Conservation (phyloP, 2,888 invertebrate species). For the Parnassius apollo region DNA sequence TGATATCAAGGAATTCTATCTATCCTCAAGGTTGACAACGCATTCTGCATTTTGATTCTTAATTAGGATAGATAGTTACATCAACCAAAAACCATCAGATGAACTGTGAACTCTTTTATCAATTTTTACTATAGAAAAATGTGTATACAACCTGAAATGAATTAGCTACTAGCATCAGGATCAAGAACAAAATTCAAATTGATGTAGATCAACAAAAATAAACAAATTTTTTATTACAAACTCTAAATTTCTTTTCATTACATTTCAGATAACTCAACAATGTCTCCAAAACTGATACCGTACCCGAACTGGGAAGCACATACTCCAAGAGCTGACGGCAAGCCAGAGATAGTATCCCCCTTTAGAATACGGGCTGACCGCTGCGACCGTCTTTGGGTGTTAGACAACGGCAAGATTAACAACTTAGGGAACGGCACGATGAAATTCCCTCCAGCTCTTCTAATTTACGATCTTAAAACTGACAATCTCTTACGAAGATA, state of each 20-base stretch:
- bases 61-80: too few relatives aligned
- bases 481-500: constrained; percentile 86
- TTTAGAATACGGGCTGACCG: constrained; percentile 87
- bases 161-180: too few relatives aligned
- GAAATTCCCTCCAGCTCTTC: constrained; percentile 82
- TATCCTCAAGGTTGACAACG: too few relatives aligned
- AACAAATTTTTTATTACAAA: too few relatives aligned
- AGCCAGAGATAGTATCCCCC: constrained; percentile 86
- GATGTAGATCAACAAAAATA: too few relatives aligned
- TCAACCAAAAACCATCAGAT: too few relatives aligned
- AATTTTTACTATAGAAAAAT: too few relatives aligned
- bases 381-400: constrained; percentile 89
- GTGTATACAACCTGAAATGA: too few relatives aligned
- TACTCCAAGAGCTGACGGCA: constrained; percentile 71
- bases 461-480: constrained; percentile 87
- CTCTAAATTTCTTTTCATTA: neutral
- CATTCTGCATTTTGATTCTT: too few relatives aligned
- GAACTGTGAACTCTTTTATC: too few relatives aligned
- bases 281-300: constrained; percentile 86
- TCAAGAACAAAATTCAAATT: too few relatives aligned
- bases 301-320: constrained; percentile 91
- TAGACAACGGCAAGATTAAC: constrained; percentile 87
- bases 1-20: too few relatives aligned
- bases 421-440: constrained; percentile 74
- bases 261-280: constrained; percentile 81